Evolutionary conservation across 2,797 vertebrate genomes (phyloP).

Genomic region (Poeciliopsis paucimaculata): DNA sequence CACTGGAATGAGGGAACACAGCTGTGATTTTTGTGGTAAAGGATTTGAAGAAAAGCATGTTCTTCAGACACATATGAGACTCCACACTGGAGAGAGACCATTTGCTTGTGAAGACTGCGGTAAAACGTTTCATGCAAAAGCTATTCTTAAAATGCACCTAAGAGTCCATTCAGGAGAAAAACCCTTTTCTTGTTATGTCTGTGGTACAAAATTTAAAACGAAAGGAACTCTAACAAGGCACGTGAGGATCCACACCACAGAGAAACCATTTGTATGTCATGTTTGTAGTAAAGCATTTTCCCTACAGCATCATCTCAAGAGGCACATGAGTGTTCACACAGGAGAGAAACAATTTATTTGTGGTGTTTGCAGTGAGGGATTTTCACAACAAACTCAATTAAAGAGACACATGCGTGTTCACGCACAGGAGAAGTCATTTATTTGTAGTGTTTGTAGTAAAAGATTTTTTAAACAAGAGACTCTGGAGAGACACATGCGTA

Average conservation of each 20-base stretch:
- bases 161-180: neutral
- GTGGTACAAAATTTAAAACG: slow-evolving; percentile 2
- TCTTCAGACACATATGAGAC: neutral
- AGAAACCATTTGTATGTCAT: slow-evolving; percentile 6
- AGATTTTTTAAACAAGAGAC: neutral
- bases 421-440: neutral
- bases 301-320: neutral
- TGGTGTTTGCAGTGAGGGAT: neutral
- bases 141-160: slow-evolving; percentile 3
- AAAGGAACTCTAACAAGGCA: slow-evolving; percentile 3
- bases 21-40: neutral
- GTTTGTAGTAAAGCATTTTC: slow-evolving; percentile 1
- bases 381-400: neutral
- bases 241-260: slow-evolving; percentile 6
- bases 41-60: slow-evolving; percentile 6
- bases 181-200: neutral
- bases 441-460: neutral
- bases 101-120: slow-evolving; percentile 3
- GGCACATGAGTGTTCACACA: neutral
- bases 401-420: neutral
- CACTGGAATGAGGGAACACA: neutral
- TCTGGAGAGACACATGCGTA: neutral
- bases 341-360: neutral
- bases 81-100: slow-evolving; percentile 6
- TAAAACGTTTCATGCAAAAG: slow-evolving; percentile 2